Percentiles rank a stretch among this genome's conserved stretches.
Conservation (phyloP, 2,888 invertebrate genomes). For the Acanthoscelides obtectus region DNA sequence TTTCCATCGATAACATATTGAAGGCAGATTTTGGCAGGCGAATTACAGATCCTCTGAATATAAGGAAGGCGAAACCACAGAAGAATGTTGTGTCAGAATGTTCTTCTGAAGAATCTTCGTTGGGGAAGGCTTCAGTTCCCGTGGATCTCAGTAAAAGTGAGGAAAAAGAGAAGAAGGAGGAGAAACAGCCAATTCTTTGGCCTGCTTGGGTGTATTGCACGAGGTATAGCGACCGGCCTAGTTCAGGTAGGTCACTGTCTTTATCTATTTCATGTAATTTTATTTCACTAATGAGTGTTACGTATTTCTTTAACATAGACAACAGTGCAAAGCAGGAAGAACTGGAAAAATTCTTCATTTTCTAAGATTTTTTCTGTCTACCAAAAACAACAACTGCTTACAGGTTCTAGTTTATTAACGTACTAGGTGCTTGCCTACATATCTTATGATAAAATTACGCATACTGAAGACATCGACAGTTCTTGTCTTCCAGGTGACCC, state of each 20-base stretch:
- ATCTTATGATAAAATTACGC: no score
- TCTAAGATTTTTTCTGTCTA: no score
- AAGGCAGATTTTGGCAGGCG: constrained; percentile 72
- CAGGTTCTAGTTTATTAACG: no score
- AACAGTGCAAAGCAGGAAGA: no score
- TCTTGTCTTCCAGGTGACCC: no score
- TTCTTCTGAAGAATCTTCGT: background rate
- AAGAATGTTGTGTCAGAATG: constrained; percentile 26
- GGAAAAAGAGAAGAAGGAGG: constrained; percentile 28
- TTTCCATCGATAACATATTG: constrained; percentile 72
- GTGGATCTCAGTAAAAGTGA: constrained; percentile 46
- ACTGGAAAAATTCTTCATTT: no score
- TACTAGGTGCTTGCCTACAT: no score
- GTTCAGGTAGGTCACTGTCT: constrained; percentile 50
- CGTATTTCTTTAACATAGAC: no score
- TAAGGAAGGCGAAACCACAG: constrained; percentile 48
- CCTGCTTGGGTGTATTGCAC: constrained; percentile 99
- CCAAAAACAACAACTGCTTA: no score
- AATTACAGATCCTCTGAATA: constrained; percentile 64
- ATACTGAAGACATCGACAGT: no score
- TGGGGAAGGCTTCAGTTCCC: constrained; percentile 34
- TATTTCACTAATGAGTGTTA: no score
- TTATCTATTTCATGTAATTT: no score
- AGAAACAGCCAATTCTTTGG: constrained; percentile 55
- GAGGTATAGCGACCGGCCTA: constrained; percentile 86